A percentile compares a stretch with the other conserved stretches of the same genome.
Evolutionary conservation across 1,140 invertebrate genomes (phyloP).

Genomic region (Pseudomyrmex concolor): DNA sequence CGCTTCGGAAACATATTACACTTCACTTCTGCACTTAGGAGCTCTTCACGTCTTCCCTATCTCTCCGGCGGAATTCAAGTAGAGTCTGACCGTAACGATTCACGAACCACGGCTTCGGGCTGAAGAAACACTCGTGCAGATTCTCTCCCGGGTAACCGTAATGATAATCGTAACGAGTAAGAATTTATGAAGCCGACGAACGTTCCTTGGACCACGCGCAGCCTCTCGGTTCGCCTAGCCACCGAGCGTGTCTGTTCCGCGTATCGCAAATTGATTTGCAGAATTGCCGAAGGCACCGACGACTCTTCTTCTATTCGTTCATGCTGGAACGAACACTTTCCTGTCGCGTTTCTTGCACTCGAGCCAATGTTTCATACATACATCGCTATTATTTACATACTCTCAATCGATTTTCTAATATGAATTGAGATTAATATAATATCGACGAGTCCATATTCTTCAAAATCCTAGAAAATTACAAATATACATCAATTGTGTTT

Average conservation of each 20-base stretch:
- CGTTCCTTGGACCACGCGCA: conserved; percentile 15
- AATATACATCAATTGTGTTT: neutral
- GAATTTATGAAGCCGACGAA: conserved; percentile 45
- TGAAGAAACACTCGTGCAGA: conserved; percentile 3
- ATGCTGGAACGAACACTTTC: conserved; percentile 13
- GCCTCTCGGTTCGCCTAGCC: neutral
- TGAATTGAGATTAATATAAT: neutral
- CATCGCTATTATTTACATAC: neutral
- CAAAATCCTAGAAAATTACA: neutral
- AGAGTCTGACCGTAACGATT: conserved; percentile 10
- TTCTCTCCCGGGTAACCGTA: conserved; percentile 40
- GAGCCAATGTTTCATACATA: neutral
- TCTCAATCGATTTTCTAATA: conserved; percentile 8
- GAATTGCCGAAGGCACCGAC: conserved; percentile 43
- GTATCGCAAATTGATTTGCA: conserved; percentile 58
- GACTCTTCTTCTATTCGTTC: conserved; percentile 45
- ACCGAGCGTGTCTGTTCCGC: conserved; percentile 19
- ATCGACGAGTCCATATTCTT: neutral
- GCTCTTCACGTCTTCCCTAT: neutral
- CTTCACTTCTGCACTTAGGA: neutral
- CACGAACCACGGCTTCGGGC: conserved; percentile 15
- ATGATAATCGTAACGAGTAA: conserved; percentile 54
- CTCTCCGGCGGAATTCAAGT: neutral
- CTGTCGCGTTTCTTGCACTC: conserved; percentile 15
- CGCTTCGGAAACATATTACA: conserved; percentile 31